These are phyloP conservation scores for Falcaria lacertinaria DNA, from an alignment of 2,888 invertebrate species.

Conservation along the genomic window DNA sequence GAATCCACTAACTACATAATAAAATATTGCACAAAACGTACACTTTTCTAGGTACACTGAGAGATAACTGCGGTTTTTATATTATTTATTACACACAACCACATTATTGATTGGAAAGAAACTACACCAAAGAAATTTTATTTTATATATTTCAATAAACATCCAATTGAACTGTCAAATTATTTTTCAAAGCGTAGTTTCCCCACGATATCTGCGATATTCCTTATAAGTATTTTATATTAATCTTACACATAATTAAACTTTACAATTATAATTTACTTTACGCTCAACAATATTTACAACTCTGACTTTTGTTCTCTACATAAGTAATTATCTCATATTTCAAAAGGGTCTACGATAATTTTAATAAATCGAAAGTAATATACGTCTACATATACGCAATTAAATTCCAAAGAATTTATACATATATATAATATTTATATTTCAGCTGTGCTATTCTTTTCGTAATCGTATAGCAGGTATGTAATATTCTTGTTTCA, in stretches of 20 bases:
- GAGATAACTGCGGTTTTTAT: slow-evolving; percentile 18
- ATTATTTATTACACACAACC: slow-evolving; percentile 42
- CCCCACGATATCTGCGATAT: slow-evolving; percentile 70
- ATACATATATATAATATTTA: too few species aligned
- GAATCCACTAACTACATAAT: slow-evolving; percentile 14
- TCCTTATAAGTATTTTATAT: slow-evolving; percentile 35
- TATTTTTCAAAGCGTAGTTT: slow-evolving; percentile 77
- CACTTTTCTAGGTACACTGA: slow-evolving; percentile 1
- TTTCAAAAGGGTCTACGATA: slow-evolving; percentile 2
- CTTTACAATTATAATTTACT: slow-evolving; percentile 26
- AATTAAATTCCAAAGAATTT: not conserved
- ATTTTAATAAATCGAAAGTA: too few species aligned
- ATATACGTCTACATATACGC: too few species aligned
- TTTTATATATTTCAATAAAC: slow-evolving; percentile 50
- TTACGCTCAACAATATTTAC: slow-evolving; percentile 51
- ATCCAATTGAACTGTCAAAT: slow-evolving; percentile 67
- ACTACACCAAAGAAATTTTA: slow-evolving; percentile 67
- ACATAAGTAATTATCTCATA: slow-evolving; percentile 4
- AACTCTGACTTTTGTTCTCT: slow-evolving; percentile 36
- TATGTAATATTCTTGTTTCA: slow-evolving; percentile 11
- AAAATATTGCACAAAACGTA: slow-evolving; percentile 18
- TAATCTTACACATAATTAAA: slow-evolving; percentile 14
- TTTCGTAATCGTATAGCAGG: slow-evolving; percentile 1
- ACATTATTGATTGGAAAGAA: slow-evolving; percentile 62
- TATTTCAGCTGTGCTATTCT: too few species aligned